Percentiles rank a stretch among this genome's conserved stretches.
phyloP scores from a whole-genome alignment of 2,113 vertebrate species.

The Noturus placidus region DNA sequence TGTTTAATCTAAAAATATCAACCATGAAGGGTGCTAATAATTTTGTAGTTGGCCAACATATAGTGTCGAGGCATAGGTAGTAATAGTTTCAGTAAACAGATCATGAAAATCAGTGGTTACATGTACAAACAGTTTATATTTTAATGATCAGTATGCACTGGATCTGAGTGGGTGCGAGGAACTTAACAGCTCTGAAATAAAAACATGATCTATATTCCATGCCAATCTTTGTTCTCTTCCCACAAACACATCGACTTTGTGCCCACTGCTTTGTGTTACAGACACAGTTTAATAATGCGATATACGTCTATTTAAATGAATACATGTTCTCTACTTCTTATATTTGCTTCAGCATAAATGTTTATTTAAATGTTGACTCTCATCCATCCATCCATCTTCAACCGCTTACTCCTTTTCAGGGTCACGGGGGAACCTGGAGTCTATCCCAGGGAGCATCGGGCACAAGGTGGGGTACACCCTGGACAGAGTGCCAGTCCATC shows the following conservation, averaged over 20 bases:
- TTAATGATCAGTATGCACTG: constrained; percentile 7
- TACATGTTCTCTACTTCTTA: neutral
- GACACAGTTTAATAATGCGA: constrained; percentile 8
- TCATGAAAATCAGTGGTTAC: neutral
- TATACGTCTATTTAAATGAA: neutral
- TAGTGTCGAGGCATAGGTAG: neutral
- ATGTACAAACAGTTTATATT: constrained; percentile 5
- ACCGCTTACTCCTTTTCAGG: too few species aligned
- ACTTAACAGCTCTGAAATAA: constrained; percentile 2
- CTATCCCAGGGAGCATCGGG: too few species aligned
- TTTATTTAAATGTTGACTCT: neutral
- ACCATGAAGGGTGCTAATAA: neutral
- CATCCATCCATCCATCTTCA: too few species aligned
- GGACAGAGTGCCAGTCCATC: too few species aligned
- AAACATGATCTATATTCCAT: constrained; percentile 18
- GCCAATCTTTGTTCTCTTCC: neutral
- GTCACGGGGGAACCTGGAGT: too few species aligned
- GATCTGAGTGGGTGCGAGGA: constrained; percentile 15
- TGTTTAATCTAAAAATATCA: neutral
- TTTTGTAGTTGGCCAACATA: neutral
- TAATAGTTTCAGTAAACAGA: neutral
- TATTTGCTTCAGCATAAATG: neutral
- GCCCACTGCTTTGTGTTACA: constrained; percentile 9
- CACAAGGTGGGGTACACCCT: too few species aligned
- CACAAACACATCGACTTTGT: constrained; percentile 14